A percentile compares a stretch with the other conserved stretches of the same genome.
Evolutionary conservation across 2,888 invertebrate genomes (phyloP).

Genomic region (Thymelicus acteon): DNA sequence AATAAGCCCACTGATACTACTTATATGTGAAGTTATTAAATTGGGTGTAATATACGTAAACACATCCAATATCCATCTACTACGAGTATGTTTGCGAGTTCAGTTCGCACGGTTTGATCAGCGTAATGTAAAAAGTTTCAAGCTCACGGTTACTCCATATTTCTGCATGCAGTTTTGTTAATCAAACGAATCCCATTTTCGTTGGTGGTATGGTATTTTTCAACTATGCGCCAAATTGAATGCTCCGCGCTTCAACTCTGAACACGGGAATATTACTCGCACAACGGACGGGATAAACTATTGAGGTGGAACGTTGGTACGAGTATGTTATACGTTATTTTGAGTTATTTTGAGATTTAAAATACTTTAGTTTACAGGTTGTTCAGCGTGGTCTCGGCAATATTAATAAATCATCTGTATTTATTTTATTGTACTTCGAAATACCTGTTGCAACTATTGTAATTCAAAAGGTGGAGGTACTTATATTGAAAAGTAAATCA

Average conservation of each 20-base stretch:
- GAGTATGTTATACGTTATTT: neutral
- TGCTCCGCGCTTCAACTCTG: constrained; percentile 44
- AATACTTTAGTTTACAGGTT: neutral
- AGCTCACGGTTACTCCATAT: constrained; percentile 34
- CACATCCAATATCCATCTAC: no score
- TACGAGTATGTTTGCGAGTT: neutral
- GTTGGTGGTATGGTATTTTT: constrained; percentile 50
- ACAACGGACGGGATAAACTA: constrained; percentile 4
- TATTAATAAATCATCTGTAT: neutral
- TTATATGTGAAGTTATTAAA: no score
- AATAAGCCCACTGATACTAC: no score
- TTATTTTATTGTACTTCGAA: neutral
- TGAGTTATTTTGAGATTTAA: constrained; percentile 1
- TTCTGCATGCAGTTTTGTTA: constrained; percentile 39
- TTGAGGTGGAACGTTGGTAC: neutral
- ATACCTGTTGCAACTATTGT: no score
- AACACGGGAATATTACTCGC: constrained; percentile 42
- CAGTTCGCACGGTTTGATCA: constrained; percentile 12
- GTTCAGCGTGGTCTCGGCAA: neutral
- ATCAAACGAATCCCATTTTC: constrained; percentile 39
- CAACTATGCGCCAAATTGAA: constrained; percentile 55
- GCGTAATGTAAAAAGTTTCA: constrained; percentile 31
- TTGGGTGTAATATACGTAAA: no score
- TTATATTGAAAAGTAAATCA: no score
- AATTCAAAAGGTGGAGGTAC: no score